These are phyloP conservation scores for Rhinoderma darwinii DNA, from an alignment of 2,113 vertebrate species.

Conservation along the genomic window DNA sequence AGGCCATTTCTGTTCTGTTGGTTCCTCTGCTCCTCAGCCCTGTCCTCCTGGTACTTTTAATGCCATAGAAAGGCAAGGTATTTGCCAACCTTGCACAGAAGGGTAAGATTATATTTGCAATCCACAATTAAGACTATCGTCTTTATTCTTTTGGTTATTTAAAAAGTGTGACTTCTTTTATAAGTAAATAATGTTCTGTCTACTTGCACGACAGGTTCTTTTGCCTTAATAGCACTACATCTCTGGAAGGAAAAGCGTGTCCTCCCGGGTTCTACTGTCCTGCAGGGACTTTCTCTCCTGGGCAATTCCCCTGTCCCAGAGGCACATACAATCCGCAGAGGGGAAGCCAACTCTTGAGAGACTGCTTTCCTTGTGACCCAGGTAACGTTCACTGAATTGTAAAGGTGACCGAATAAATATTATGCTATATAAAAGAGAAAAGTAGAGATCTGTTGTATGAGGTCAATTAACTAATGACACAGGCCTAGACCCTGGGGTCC, in stretches of 20 bases:
- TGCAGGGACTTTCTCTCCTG: slow-evolving; percentile 71
- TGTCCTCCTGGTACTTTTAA: slow-evolving; percentile 85
- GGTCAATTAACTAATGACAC: too few relatives aligned
- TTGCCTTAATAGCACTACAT: slow-evolving; percentile 78
- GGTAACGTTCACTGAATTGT: slow-evolving; percentile 71
- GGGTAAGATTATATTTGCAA: slow-evolving; percentile 76
- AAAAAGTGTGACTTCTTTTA: background rate
- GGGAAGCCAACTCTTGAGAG: slow-evolving; percentile 68
- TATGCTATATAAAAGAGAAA: too few relatives aligned
- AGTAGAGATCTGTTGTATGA: too few relatives aligned
- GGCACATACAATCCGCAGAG: slow-evolving; percentile 80
- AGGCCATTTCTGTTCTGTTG: slow-evolving; percentile 87
- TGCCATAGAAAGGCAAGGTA: slow-evolving; percentile 68
- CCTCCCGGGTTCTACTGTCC: slow-evolving; percentile 86
- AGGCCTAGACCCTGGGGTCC: too few relatives aligned
- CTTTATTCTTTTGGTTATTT: background rate
- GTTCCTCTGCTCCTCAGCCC: slow-evolving; percentile 73
- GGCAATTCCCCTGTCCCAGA: slow-evolving; percentile 84
- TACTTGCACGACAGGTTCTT: slow-evolving; percentile 77
- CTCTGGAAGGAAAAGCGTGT: slow-evolving; percentile 73
- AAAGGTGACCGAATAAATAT: too few relatives aligned
- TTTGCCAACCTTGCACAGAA: slow-evolving; percentile 80
- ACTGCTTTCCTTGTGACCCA: slow-evolving; percentile 84
- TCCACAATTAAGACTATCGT: background rate
- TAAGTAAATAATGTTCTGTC: background rate